phyloP scores from a whole-genome alignment of 2,888 invertebrate species.

The Mythimna loreyi region DNA sequence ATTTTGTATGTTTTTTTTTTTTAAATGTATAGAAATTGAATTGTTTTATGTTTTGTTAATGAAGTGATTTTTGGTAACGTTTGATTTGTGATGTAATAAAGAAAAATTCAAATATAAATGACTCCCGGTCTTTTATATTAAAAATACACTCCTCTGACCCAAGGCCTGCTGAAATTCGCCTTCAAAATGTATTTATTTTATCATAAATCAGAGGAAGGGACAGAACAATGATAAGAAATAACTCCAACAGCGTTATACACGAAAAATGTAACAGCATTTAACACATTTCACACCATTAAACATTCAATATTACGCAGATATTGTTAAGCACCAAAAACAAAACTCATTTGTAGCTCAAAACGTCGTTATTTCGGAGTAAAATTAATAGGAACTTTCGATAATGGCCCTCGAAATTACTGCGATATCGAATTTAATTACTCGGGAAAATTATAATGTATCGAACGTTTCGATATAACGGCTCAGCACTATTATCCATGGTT shows the following conservation, averaged over 20 bases:
- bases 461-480: constrained; percentile 43
- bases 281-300: constrained; percentile 38
- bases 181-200: too few relatives aligned
- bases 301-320: constrained; percentile 32
- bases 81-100: too few relatives aligned
- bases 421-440: constrained; percentile 73
- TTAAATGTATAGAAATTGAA: too few relatives aligned
- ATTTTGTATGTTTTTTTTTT: too few relatives aligned
- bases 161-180: too few relatives aligned
- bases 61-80: too few relatives aligned
- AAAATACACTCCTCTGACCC: too few relatives aligned
- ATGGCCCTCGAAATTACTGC: constrained; percentile 61
- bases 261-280: constrained; percentile 3
- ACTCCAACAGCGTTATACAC: not conserved
- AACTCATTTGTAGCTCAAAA: constrained; percentile 49
- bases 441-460: constrained; percentile 52
- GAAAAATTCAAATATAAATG: too few relatives aligned
- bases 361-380: constrained; percentile 42
- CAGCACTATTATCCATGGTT: constrained; percentile 32
- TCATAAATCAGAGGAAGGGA: too few relatives aligned
- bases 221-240: too few relatives aligned
- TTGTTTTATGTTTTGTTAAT: too few relatives aligned
- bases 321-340: constrained; percentile 38
- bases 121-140: too few relatives aligned
- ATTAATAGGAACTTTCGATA: constrained; percentile 54